Base-by-base conservation (phyloP, 2,888 invertebrate genomes). In the Cataglyphis albicans region DNA sequence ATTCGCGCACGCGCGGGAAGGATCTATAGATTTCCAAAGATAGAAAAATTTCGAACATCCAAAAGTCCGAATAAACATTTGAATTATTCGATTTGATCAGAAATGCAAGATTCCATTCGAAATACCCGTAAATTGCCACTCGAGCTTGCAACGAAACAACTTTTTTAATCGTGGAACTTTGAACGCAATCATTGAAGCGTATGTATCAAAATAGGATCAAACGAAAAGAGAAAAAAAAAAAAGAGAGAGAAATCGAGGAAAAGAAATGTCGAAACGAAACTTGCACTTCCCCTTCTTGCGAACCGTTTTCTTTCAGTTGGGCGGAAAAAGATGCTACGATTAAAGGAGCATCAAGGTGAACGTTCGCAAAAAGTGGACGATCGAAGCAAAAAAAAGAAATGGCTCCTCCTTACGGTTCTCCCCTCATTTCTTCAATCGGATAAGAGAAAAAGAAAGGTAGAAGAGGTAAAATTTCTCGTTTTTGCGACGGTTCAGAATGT, bases 141-240 rank as follows among this genome's bases (percentile, higher is more conserved):
- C 73, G 55, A 64, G 70, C 80, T 52, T 67, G 81, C 82, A 84
- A 87, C 82, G 84, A 59, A 67, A 61, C 86, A 89, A 88, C 76
- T 88, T 88, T 83, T 81, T 86, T 87, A 87, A 89, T 81, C 73
- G 86, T 84, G 38, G 38, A 84, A 87, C 83, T 87, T 87, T n/a
- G 59, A 59, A 12, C 44, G 35, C 48, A 18, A 32, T 64, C 59
- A 73, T 78, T 29, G 82, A 52, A n/a, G 6, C 38, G 76, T n/a
- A 7, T 32, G 44, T 61, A 38, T 72, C 67, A 67, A n/a, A 41
- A 29, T 35, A 63, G 68, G 55, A 78, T 76, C n/a, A 29, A 52
- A 65, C 18, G 3, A 38, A 38, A 7, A 5, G 15, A 29, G 1
- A 5, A 4, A 38, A 29, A 64, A 10, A 29, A 25, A 1, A n/a